These are phyloP conservation scores for Palythoa grandiflora DNA, from an alignment of 92 coral and sea anemone genomes.

Conservation along the genomic window DNA sequence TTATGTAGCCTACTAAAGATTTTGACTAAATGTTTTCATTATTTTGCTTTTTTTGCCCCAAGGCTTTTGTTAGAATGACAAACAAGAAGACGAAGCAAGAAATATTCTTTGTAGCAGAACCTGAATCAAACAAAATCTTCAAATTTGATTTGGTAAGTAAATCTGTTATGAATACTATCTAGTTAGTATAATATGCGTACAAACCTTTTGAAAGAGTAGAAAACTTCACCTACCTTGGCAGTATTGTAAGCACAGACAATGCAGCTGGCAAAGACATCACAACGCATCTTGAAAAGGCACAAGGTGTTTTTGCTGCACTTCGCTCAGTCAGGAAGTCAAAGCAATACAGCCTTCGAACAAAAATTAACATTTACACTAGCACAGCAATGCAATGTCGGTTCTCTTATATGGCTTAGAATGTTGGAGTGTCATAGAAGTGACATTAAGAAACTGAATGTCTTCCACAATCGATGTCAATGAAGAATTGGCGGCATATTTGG, in stretches of 20 bases:
- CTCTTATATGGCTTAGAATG: too few species aligned
- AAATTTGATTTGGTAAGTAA: slow-evolving; percentile 97
- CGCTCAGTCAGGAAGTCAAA: too few species aligned
- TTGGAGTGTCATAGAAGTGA: background rate
- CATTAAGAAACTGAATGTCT: background rate
- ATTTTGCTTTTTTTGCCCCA: background rate
- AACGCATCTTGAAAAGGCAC: too few species aligned
- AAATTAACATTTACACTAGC: background rate
- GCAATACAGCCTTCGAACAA: background rate
- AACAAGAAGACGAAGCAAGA: slow-evolving; percentile 91
- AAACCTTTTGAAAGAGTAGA: too few species aligned
- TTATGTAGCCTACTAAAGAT: background rate
- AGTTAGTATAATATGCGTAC: too few species aligned
- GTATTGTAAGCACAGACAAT: too few species aligned
- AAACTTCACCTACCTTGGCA: too few species aligned
- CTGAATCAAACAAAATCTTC: slow-evolving; percentile 88
- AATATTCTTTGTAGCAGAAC: slow-evolving; percentile 97
- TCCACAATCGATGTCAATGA: background rate
- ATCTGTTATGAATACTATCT: background rate
- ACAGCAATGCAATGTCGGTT: background rate
- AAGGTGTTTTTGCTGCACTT: too few species aligned
- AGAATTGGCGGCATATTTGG: background rate
- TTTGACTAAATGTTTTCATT: background rate
- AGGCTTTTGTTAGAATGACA: slow-evolving; percentile 92
- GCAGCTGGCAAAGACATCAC: too few species aligned